Conservation (phyloP, 2,797 vertebrate species). For the Chlorospingus semifuscus region DNA sequence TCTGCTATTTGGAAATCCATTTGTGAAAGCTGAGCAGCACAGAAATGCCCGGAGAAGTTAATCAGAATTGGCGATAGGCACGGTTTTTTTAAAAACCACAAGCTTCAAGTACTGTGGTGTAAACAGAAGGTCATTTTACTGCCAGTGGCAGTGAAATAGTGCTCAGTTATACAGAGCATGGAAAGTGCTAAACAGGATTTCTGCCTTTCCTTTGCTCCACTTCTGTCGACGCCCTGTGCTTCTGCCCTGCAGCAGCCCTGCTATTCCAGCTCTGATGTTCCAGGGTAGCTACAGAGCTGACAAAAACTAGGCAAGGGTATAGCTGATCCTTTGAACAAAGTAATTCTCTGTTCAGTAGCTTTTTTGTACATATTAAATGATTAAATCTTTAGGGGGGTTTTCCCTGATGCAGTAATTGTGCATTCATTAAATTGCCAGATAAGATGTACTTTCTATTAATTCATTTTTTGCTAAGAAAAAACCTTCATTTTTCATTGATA, state of each 20-base stretch:
- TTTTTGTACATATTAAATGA: slow-evolving; percentile 67
- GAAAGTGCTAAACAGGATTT: slow-evolving; percentile 3
- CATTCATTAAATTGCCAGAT: slow-evolving; percentile 65
- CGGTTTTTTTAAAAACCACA: not conserved
- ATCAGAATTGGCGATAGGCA: slow-evolving; percentile 12
- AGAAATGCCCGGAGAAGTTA: not conserved
- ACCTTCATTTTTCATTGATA: slow-evolving; percentile 32
- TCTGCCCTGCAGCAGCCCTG: slow-evolving; percentile 12
- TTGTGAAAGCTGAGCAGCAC: not conserved
- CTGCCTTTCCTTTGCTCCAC: not conserved
- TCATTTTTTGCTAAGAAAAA: slow-evolving; percentile 6
- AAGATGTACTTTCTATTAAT: slow-evolving; percentile 42
- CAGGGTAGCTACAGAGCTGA: not conserved
- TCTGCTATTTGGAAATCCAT: not conserved
- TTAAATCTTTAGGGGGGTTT: slow-evolving; percentile 65
- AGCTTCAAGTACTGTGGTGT: not conserved
- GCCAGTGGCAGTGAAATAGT: not conserved
- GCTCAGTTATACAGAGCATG: not conserved
- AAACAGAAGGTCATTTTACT: not conserved
- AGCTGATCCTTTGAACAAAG: slow-evolving; percentile 28
- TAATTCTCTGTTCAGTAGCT: slow-evolving; percentile 44
- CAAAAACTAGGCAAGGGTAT: slow-evolving; percentile 10
- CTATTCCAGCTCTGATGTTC: not conserved
- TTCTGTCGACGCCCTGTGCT: not conserved
- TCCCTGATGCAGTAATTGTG: slow-evolving; percentile 64